Conservation (phyloP, 1,140 invertebrate species). For the Zaprionus tsacasi region DNA sequence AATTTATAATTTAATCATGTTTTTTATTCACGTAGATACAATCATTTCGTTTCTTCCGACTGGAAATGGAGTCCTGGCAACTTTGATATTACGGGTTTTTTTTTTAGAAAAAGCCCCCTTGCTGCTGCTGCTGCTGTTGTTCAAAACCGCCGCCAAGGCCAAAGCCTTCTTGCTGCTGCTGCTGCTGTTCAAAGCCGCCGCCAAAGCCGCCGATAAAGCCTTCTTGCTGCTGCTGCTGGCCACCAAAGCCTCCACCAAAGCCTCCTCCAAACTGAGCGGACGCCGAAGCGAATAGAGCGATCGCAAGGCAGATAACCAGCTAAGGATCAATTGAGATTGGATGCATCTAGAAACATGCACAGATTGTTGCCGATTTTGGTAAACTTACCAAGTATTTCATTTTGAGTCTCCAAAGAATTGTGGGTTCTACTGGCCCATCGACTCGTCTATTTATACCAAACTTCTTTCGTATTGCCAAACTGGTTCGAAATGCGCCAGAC, state of each 20-base stretch:
- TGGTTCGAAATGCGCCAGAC: neutral
- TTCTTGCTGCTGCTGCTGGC: neutral
- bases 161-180: neutral
- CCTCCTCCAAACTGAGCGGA: neutral
- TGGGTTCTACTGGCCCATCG: neutral
- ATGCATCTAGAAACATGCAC: neutral
- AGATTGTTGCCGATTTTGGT: neutral
- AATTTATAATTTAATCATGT: neutral
- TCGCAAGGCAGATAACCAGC: neutral
- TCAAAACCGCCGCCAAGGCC: neutral
- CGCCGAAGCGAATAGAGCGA: constrained; percentile 1
- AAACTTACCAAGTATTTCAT: neutral
- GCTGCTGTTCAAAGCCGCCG: neutral
- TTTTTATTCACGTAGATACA: neutral
- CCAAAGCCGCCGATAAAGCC: neutral
- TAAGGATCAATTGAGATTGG: neutral
- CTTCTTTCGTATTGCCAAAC: neutral
- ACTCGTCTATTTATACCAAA: neutral
- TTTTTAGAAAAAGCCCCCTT: neutral
- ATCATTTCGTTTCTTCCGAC: neutral
- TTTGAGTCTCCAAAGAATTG: neutral
- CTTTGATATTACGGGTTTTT: neutral
- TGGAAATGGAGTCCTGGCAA: neutral
- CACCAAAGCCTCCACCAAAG: neutral
- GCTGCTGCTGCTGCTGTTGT: neutral